These are phyloP conservation scores for Galeopsomyia nigrocyanea DNA, from an alignment of 2,888 invertebrate genomes.

Conservation along the genomic window DNA sequence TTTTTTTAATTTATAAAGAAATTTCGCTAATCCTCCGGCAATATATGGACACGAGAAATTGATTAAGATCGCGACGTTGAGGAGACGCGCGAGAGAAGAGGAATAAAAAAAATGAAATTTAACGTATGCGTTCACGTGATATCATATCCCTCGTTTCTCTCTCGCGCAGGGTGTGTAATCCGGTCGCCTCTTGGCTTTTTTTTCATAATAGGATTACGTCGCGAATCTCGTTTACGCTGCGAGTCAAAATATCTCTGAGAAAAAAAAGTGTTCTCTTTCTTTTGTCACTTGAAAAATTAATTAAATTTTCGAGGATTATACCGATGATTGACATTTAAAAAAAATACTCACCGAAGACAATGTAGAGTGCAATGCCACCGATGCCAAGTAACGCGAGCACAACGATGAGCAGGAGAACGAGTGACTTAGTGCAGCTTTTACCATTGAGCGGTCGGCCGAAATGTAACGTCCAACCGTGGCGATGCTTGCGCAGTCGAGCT, in stretches of 20 bases:
- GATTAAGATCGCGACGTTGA: slow-evolving; percentile 39
- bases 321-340: too few species aligned
- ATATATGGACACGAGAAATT: slow-evolving; percentile 25
- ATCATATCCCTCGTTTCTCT: slow-evolving; percentile 28
- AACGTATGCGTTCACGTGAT: not conserved
- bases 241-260: slow-evolving; percentile 6
- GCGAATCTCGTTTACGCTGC: slow-evolving; percentile 37
- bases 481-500: slow-evolving; percentile 62
- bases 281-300: not conserved
- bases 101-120: not conserved
- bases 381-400: slow-evolving; percentile 62
- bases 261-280: slow-evolving; percentile 2
- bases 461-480: slow-evolving; percentile 65
- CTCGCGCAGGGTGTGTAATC: slow-evolving; percentile 40
- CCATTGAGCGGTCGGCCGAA: slow-evolving; percentile 60
- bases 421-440: slow-evolving; percentile 58
- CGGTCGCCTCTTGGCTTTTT: slow-evolving; percentile 19
- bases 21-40: too few species aligned
- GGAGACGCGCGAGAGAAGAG: not conserved
- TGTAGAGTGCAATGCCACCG: slow-evolving; percentile 64
- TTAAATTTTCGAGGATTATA: too few species aligned
- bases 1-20: too few species aligned
- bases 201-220: slow-evolving; percentile 39
- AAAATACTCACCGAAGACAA: slow-evolving; percentile 61
- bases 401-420: slow-evolving; percentile 58